Base-by-base conservation (phyloP, 2,888 invertebrate species). In the Caenorhabditis sulstoni region DNA sequence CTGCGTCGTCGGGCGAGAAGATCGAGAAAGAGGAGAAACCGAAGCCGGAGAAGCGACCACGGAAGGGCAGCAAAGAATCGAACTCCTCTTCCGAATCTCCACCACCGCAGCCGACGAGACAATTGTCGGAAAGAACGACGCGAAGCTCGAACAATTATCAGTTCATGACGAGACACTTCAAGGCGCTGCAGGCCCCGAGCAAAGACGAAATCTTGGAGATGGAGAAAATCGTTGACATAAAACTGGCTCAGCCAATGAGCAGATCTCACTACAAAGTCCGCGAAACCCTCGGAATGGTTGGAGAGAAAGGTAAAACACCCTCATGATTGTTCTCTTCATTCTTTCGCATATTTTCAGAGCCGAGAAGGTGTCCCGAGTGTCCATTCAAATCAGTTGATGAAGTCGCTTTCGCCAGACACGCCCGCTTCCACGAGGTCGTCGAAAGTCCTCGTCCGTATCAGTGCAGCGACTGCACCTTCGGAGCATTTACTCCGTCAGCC, bases 391-490 rank as follows among this genome's bases (percentile, higher is more conserved):
- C 55, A 18, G 9, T 37, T 3, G 78, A 82, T 29, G n/a, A 22
- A 11, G 41, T 61, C 20, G 14, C 79, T 12, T 49, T 84, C 64
- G 41, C 53, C 14, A 53, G 82, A 9, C 87, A 87, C 66, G 55
- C 61, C 14, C 82, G 80, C 18, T 79, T 85, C 79, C 83, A 85
- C n/a, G 64, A 81, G 59, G 52, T 55, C 20, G 18, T 22, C 20
- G 74, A 76, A 35, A 47, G 45, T 9, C 59, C 70, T 1, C 73
- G 84, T 5, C 81, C 82, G 18, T 81, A 74, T 52, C 44, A 44
- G 9, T 87, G 87, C 68, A 77, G 75, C 41, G 78, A 87, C 14
- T 85, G 83, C 66, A 55, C 77, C 0, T 86, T 79, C 64, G 68
- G 49, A 18, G 53, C 47, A 2, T 61, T 55, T 18, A 61, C 67